These are phyloP conservation scores for Dastarcus helophoroides DNA, from an alignment of 2,888 invertebrate species.

Conservation along the genomic window DNA sequence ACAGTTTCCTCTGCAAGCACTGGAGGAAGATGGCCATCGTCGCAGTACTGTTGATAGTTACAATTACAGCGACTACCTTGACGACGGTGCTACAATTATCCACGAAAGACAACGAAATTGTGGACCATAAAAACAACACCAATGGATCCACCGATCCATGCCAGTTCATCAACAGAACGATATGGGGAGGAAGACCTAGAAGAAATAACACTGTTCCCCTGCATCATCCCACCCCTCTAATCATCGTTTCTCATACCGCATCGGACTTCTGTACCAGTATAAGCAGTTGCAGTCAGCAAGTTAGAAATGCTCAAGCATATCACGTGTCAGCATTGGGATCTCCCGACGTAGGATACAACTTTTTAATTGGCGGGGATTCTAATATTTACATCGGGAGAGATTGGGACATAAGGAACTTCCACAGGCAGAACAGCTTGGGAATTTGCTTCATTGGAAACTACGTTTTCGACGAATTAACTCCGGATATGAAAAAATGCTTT, in stretches of 20 bases:
- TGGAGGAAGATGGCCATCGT: too few relatives aligned
- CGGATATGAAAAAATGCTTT: conserved; percentile 37
- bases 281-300: conserved; percentile 35
- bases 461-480: conserved; percentile 32
- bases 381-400: conserved; percentile 43
- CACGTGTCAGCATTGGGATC: conserved; percentile 35
- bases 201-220: conserved; percentile 34
- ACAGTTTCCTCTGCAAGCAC: too few relatives aligned
- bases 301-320: conserved; percentile 38
- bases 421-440: conserved; percentile 37
- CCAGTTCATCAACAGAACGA: too few relatives aligned
- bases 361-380: conserved; percentile 45
- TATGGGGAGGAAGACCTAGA: too few relatives aligned
- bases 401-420: conserved; percentile 42
- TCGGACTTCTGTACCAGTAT: conserved; percentile 36
- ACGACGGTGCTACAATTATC: too few relatives aligned
- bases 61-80: too few relatives aligned
- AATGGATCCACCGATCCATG: too few relatives aligned
- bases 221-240: conserved; percentile 35
- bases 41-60: too few relatives aligned
- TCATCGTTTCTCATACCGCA: conserved; percentile 43
- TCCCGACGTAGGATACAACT: conserved; percentile 40
- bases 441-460: conserved; percentile 43
- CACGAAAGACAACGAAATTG: too few relatives aligned
- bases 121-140: too few relatives aligned